Conservation (phyloP, 1,140 invertebrate genomes). For the Tetramorium parvispinum region DNA sequence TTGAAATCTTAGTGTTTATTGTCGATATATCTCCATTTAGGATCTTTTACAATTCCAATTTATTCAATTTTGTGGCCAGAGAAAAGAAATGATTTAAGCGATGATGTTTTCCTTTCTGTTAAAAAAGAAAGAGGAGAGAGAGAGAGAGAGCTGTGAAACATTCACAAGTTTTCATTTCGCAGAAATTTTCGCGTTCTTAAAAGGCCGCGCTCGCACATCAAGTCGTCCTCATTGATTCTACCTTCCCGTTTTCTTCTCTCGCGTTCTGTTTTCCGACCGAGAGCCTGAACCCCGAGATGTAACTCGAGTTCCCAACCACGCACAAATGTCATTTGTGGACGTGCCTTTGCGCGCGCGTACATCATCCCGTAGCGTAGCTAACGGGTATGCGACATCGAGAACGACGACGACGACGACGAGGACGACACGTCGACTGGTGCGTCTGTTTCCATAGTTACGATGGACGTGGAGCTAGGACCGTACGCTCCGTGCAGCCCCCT, state of each 20-base stretch:
- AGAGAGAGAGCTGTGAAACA: slow-evolving; percentile 5
- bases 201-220: neutral
- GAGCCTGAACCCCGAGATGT: slow-evolving; percentile 6
- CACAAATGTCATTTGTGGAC: slow-evolving; percentile 71
- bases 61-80: slow-evolving; percentile 12
- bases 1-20: neutral
- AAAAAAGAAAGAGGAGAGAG: too few species aligned
- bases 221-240: slow-evolving; percentile 54
- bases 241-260: slow-evolving; percentile 55
- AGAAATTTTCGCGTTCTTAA: slow-evolving; percentile 29
- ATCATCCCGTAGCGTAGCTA: slow-evolving; percentile 27
- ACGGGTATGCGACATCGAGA: slow-evolving; percentile 43
- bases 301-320: slow-evolving; percentile 62
- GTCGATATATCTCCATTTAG: neutral
- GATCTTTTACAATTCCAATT: neutral
- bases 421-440: slow-evolving; percentile 69
- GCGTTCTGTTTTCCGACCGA: slow-evolving; percentile 53
- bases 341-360: slow-evolving; percentile 61
- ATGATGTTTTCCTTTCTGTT: neutral
- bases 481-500: slow-evolving; percentile 62
- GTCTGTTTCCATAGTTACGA: slow-evolving; percentile 77
- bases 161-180: slow-evolving; percentile 21
- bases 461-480: slow-evolving; percentile 70
- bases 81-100: slow-evolving; percentile 19
- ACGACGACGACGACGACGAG: slow-evolving; percentile 12